These are phyloP conservation scores for Pipa parva DNA, from an alignment of 2,113 vertebrate genomes.

Conservation along the genomic window DNA sequence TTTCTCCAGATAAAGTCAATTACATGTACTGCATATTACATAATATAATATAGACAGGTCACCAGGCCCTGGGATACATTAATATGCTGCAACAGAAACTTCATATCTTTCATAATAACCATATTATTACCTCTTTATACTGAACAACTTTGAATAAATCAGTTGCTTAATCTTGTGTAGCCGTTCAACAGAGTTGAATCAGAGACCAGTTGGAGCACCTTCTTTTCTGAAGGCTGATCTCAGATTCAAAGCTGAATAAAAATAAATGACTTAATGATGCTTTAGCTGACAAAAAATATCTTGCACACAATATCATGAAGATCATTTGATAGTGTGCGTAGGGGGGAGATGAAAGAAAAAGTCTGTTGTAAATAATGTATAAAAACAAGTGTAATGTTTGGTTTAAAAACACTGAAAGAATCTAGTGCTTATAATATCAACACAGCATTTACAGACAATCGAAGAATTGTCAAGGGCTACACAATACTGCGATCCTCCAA, in stretches of 20 bases:
- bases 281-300: no score
- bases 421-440: neutral
- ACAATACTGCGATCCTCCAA: constrained; percentile 18
- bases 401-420: no score
- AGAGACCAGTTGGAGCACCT: neutral
- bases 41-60: no score
- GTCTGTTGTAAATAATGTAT: constrained; percentile 10
- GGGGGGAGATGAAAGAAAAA: no score
- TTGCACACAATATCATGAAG: no score
- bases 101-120: neutral
- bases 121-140: neutral
- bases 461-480: constrained; percentile 24
- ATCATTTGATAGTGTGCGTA: no score
- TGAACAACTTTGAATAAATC: neutral
- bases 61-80: neutral
- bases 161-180: neutral
- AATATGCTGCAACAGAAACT: neutral
- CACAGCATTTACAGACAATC: constrained; percentile 14
- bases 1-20: neutral
- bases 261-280: constrained; percentile 3
- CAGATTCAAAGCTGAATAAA: constrained; percentile 17
- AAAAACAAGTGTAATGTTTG: neutral
- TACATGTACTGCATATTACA: no score
- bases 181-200: constrained; percentile 3
- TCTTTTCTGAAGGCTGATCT: constrained; percentile 3